Base-by-base conservation (phyloP, 2,797 vertebrate species). In the Tangara arthus region DNA sequence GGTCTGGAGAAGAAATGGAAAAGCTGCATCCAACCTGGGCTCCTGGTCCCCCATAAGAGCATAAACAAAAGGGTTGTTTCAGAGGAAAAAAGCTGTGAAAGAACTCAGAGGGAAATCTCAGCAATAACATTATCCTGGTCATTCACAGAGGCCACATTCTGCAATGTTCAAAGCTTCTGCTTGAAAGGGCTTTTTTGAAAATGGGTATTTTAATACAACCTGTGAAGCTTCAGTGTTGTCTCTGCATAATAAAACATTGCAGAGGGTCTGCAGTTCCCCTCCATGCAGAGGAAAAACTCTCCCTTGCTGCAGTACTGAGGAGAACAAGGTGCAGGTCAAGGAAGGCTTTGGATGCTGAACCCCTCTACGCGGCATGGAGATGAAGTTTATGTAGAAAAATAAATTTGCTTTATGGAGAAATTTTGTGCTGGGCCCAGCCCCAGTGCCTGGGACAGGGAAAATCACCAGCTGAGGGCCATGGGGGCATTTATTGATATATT, bases 311-410 rank as follows among this genome's bases (percentile, higher is more conserved):
- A 11, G 14, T 0, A 0, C 23, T 7, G 44, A 24, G 44, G 32
- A 16, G 35, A 32, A 2, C 2, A 4, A 4, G 0, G 32, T 10
- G 63, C 63, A 65, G 42, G 17, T 6, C 2, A 1, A 1, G 47
- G 17, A 23, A 20, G 53, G 30, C 3, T 55, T 6, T 0, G 5
- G 63, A 3, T 37, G 41, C 32, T 12, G 70, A 59, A 7, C 6
- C 6, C 66, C 6, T 0, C 49, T 3, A 0, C 0, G 6, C 5
- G 41, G 30, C 5, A 3, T 12, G 49, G 68, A 41, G 50, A 5
- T 2, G 24, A 63, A 11, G 8, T 2, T 1, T 16, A 3, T 34
- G 30, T 5, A 24, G 32, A 57, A 81, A 37, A 57, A 76, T 11
- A 41, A n/a, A 73, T 11, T 32, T 16, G 4, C 9, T 21, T 49